Evolutionary conservation across 2,888 invertebrate species (phyloP), one percentile per base, ranked within the genome.

Genomic region (Chironomus riparius): DNA sequence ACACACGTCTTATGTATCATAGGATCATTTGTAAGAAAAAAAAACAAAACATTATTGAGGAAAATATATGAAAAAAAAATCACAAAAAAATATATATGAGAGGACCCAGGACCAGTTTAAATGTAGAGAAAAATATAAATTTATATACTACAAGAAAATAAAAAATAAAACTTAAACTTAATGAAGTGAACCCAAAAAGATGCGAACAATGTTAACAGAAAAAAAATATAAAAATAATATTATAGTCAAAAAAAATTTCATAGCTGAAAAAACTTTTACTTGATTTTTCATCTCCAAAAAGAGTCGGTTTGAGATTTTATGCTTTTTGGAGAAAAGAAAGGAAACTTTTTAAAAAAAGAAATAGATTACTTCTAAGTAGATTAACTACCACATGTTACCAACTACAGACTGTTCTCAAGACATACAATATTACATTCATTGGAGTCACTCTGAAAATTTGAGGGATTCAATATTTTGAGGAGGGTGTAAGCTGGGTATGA

Each of bases 191-290:
- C 18, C 62, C 24, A 62, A 71, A 50, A 71, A 56, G 61, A 13
- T 72, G 72, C 72, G 62, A 72, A 72, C 72, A 21, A 72, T 62
- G 72, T 72, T 72, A 72, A 72, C 72, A 72, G 38, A 61, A 71
- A 71, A n/a, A 10, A 38, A 10, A 38, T 4, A 38, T 10, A 38
- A 38, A 38, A 38, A 22, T 48, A 48, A 56, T 24, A 50, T 48
- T 22, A 22, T 71, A 71, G 71, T 22, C 13, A 47, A 50, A 18
- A 24, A 28, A n/a, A 21, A 62, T 18, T n/a, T 70, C n/a, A 69
- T 69, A 28, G 6, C 24, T 28, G 28, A 28, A 47, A 38, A 47
- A 21, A 70, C 38, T 38, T 38, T 38, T 38, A 38, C 38, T 38
- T 15, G 56, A 56, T 24, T 65, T 65, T 65, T 18, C 65, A 65